Base-by-base conservation (phyloP, 2,113 vertebrate genomes). In the Emydocephalus ijimae region DNA sequence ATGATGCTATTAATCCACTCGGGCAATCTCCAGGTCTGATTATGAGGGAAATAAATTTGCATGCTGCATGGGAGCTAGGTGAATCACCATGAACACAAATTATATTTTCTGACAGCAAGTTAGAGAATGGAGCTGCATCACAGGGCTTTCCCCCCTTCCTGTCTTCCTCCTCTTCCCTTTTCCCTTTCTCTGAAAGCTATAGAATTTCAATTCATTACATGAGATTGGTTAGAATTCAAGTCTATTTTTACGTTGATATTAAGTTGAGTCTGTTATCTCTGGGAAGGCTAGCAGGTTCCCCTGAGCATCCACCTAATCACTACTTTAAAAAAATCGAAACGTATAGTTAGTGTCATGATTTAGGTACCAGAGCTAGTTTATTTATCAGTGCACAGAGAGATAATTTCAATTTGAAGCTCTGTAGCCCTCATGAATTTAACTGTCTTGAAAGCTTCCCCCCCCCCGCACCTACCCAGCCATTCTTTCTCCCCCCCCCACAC, bases 1-100 rank as follows among this genome's bases (percentile, higher is more conserved):
- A 99, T 98, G 98, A 98, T 98, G 99, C 99, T 99, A 99, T 99
- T 99, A 99, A 99, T 99, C 99, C 99, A 99, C 98, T 98, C 98
- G 99, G 98, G 98, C 98, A 98, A 98, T 98, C 98, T 98, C 98
- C 98, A 98, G 98, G 98, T 98, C 98, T 98, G 99, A 99, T 99
- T 99, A 99, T 99, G 99, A 99, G 99, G 99, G 99, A 99, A 99
- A 99, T 99, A 99, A 99, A 99, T 99, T 99, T 99, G 99, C 99
- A 99, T 99, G 99, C 99, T 98, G 98, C 98, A 99, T 99, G 98
- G 98, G 98, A 99, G 98, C 98, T 99, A 99, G 99, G 99, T 99
- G 99, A 99, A 98, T 99, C 99, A 99, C 98, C 94, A 95, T 98
- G 98, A 99, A 98, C 98, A 98, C 99, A 99, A 99, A 99, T 99